Evolutionary conservation across 2,797 vertebrate genomes (phyloP).

Genomic region (Eidolon dupreanum): DNA sequence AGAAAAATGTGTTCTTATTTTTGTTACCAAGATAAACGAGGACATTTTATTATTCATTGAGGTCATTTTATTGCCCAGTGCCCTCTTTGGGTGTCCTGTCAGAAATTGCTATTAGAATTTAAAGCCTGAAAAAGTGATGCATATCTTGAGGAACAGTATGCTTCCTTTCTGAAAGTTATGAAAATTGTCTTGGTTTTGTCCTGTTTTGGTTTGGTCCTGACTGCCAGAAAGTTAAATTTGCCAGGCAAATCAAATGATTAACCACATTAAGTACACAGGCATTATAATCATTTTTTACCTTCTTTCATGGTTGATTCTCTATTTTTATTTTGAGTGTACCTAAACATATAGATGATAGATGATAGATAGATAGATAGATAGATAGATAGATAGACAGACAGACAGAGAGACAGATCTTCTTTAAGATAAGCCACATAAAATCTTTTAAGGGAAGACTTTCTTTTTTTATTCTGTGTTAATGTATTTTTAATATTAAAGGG

Average conservation of each 20-base stretch:
- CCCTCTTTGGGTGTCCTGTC: neutral
- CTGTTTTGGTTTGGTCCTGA: neutral
- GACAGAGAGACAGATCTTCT: neutral
- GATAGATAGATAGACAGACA: neutral
- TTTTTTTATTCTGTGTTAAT: neutral
- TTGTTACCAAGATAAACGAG: neutral
- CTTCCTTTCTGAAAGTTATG: neutral
- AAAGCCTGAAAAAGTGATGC: neutral
- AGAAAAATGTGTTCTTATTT: neutral
- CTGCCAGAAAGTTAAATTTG: neutral
- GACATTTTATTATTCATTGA: neutral
- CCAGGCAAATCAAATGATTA: slow-evolving; percentile 5
- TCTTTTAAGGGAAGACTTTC: neutral
- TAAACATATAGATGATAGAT: neutral
- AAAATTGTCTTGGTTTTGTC: neutral
- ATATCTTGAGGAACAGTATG: neutral
- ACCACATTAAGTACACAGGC: neutral
- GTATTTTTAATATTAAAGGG: neutral
- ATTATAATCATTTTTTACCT: neutral
- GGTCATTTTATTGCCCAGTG: neutral
- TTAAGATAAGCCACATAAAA: neutral
- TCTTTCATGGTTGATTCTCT: neutral
- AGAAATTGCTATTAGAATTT: neutral
- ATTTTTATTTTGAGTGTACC: neutral
- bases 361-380: neutral